Conservation (phyloP, 2,888 invertebrate genomes). For the Molanna angustata region DNA sequence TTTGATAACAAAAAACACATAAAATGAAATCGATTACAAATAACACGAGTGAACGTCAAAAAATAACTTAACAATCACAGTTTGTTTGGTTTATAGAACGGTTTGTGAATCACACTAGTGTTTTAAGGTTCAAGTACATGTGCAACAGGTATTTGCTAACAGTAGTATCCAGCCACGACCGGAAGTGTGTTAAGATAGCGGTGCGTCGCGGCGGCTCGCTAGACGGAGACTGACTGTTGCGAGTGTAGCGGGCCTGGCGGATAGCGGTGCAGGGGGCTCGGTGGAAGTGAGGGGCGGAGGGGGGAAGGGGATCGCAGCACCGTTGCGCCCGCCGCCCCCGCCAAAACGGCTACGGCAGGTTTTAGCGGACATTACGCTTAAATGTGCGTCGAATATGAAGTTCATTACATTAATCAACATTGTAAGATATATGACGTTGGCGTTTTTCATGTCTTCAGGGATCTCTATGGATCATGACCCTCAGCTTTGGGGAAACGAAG, state of each 20-base stretch:
- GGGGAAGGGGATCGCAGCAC: constrained; percentile 22
- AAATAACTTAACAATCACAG: constrained; percentile 7
- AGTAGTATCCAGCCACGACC: constrained; percentile 7
- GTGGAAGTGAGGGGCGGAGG: constrained; percentile 7
- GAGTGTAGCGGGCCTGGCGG: constrained; percentile 13
- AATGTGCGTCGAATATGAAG: constrained; percentile 35
- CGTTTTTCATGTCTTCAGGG: no score
- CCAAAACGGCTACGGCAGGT: constrained; percentile 36
- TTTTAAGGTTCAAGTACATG: constrained; percentile 1
- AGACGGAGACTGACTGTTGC: constrained; percentile 50
- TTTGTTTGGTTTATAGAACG: neutral
- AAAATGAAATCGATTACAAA: no score
- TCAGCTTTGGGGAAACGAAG: no score
- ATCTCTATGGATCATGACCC: no score
- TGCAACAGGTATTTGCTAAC: constrained; percentile 8
- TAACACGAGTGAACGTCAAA: neutral
- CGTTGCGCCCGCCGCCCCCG: constrained; percentile 24
- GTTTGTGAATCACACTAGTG: no score
- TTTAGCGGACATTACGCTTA: constrained; percentile 44
- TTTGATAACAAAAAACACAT: constrained; percentile 11
- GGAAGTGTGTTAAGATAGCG: constrained; percentile 32
- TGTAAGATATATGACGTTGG: no score
- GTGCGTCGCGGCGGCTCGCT: constrained; percentile 42
- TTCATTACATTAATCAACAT: no score
- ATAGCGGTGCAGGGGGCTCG: constrained; percentile 38